These are phyloP conservation scores for Cavia aperea DNA, from an alignment of 2,113 vertebrate genomes.

Conservation along the genomic window DNA sequence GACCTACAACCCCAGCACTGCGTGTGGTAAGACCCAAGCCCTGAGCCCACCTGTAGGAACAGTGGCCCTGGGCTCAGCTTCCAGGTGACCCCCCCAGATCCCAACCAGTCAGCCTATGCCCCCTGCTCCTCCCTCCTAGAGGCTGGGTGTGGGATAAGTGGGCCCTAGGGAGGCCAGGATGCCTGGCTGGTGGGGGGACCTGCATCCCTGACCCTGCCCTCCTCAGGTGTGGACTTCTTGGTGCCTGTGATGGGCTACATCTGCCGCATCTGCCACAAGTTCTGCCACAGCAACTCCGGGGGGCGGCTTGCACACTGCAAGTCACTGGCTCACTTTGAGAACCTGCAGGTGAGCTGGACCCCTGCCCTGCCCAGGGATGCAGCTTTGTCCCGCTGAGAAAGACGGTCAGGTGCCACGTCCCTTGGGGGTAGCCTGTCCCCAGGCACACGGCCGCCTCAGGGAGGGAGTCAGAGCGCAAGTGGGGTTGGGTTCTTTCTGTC, in stretches of 20 bases:
- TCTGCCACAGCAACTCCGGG: conserved; percentile 89
- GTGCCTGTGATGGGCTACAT: conserved; percentile 92
- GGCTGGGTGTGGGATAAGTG: background rate
- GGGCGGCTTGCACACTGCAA: conserved; percentile 91
- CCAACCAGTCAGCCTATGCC: background rate
- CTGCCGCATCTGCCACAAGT: conserved; percentile 93
- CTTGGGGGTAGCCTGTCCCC: background rate
- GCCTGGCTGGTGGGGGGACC: conserved; percentile 9
- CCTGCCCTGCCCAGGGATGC: background rate
- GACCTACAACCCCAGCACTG: conserved; percentile 79
- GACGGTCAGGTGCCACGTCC: background rate
- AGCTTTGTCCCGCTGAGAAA: too few species aligned
- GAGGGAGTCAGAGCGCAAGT: background rate
- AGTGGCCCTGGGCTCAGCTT: background rate
- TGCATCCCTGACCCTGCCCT: background rate
- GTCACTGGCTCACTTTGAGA: conserved; percentile 92
- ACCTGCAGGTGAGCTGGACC: conserved; percentile 85
- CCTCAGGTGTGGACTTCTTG: conserved; percentile 89
- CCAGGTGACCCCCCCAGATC: background rate
- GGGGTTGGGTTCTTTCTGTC: background rate
- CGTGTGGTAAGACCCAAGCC: conserved; percentile 82
- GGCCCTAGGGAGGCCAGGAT: conserved; percentile 20
- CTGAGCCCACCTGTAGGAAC: too few species aligned
- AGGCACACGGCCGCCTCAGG: background rate
- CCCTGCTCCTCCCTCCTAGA: background rate